Base-by-base conservation (phyloP, 2,888 invertebrate genomes). In the Chorisops tibialis region DNA sequence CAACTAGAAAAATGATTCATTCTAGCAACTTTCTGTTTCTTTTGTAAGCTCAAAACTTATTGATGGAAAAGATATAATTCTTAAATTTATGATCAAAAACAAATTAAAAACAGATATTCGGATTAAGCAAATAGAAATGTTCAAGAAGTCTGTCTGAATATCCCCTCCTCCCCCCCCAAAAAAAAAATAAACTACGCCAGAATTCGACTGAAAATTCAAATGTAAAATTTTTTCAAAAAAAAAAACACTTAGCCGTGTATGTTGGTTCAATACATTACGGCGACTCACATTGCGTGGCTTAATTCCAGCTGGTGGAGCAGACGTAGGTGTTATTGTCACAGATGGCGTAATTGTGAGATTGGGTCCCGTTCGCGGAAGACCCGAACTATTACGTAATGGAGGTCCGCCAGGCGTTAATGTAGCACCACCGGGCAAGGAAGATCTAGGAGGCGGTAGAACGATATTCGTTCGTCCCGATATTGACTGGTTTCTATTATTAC, bases 281-380 rank as follows among this genome's bases (percentile, higher is more conserved):
- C 74, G 75, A 75, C 78, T 78, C 76, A 78, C 79, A 78, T 79
- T 78, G 74, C 79, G 78, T 74, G 76, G 74, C 74, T 78, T 79
- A 68, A 75, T 70, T 71, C 78, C 77, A 68, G 76, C 76, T 39
- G 85, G 81, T 64, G 87, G 88, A 59, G 87, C 87, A 21, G 87
- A 87, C 43, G 88, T 88, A 11, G 88, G 88, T 5, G 88, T 88
- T 72, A 88, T 88, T 64, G 88, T 88, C 68, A 88, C 88, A 39
- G 87, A 87, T 0, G 88, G 88, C 16, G 85, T 85, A 73, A 85
- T 85, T 61, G 79, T 79, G 72, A 79, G 77, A 73, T 79, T 79
- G 70, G 79, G 76, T 70, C 79, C 78, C 19, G 79, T 76, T 38
- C 79, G 72, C 51, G 78, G 72, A 66, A 74, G 73, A 67, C 75